These are phyloP conservation scores for Boleophthalmus pectinirostris DNA, from an alignment of 2,113 vertebrate genomes.

Conservation along the genomic window DNA sequence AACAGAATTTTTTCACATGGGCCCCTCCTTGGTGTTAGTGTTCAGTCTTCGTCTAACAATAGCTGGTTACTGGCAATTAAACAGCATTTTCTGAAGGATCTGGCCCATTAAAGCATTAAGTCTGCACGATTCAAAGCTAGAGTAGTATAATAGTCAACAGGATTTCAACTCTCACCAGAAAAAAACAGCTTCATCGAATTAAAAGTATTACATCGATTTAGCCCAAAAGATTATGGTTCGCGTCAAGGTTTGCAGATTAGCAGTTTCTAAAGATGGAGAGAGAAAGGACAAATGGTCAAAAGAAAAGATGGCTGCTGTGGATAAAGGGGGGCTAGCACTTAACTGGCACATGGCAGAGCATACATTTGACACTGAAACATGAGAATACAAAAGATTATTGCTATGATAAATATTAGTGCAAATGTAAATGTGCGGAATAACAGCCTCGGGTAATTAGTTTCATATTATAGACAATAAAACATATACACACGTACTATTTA, in stretches of 20 bases:
- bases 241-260: constrained; percentile 78
- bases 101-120: constrained; percentile 74
- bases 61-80: constrained; percentile 78
- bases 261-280: constrained; percentile 64
- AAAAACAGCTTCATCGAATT: constrained; percentile 79
- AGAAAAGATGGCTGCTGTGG: constrained; percentile 37
- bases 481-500: too few relatives aligned
- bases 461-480: too few relatives aligned
- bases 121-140: constrained; percentile 76
- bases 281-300: constrained; percentile 52
- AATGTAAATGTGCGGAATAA: too few relatives aligned
- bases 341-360: constrained; percentile 13
- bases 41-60: constrained; percentile 80
- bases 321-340: constrained; percentile 18
- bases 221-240: constrained; percentile 72
- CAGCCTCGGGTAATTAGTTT: too few relatives aligned
- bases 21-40: constrained; percentile 51
- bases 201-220: constrained; percentile 81
- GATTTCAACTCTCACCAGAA: constrained; percentile 77
- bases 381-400: not conserved
- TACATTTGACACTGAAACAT: constrained; percentile 11
- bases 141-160: constrained; percentile 75
- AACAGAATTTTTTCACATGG: constrained; percentile 68
- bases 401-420: too few relatives aligned
- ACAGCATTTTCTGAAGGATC: constrained; percentile 75